These are phyloP conservation scores for Entelurus aequoreus DNA, from an alignment of 2,113 vertebrate species.

Conservation along the genomic window DNA sequence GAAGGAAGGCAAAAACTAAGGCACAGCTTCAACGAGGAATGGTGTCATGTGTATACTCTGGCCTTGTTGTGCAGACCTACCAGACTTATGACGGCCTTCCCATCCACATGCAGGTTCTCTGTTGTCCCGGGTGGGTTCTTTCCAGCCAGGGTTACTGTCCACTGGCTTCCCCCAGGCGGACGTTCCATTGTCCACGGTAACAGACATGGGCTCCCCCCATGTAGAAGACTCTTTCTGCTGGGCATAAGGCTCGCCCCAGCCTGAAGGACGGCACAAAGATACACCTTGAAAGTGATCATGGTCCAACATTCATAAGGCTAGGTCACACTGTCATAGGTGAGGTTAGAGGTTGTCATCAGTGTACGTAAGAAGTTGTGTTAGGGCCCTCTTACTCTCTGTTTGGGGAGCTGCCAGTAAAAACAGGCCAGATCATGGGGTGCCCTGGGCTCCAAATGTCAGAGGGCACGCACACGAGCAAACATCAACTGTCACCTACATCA, in stretches of 20 bases:
- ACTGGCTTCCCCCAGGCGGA: conserved; percentile 93
- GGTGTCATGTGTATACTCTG: neutral
- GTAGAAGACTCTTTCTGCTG: conserved; percentile 68
- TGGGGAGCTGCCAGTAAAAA: conserved; percentile 62
- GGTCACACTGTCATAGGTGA: conserved; percentile 15
- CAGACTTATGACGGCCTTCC: conserved; percentile 75
- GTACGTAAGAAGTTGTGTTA: conserved; percentile 36
- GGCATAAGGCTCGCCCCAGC: conserved; percentile 80
- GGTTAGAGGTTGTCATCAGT: conserved; percentile 3
- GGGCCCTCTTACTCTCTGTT: conserved; percentile 39
- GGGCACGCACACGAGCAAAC: conserved; percentile 5
- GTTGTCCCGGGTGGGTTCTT: conserved; percentile 73
- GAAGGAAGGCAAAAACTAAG: neutral
- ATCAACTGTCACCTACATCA: neutral
- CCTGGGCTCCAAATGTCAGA: conserved; percentile 55
- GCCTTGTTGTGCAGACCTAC: conserved; percentile 53
- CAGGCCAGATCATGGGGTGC: conserved; percentile 59
- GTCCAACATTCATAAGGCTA: neutral
- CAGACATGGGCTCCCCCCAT: conserved; percentile 82
- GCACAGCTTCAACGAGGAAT: neutral
- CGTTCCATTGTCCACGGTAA: conserved; percentile 91
- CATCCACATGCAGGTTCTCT: conserved; percentile 72
- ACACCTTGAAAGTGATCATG: neutral
- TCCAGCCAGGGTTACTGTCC: conserved; percentile 80
- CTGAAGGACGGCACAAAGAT: conserved; percentile 58